A percentile compares a stretch with the other conserved stretches of the same genome.
phyloP scores from a whole-genome alignment of 37 sponge, comb jelly and placozoan species.

The Tethya wilhelma region DNA sequence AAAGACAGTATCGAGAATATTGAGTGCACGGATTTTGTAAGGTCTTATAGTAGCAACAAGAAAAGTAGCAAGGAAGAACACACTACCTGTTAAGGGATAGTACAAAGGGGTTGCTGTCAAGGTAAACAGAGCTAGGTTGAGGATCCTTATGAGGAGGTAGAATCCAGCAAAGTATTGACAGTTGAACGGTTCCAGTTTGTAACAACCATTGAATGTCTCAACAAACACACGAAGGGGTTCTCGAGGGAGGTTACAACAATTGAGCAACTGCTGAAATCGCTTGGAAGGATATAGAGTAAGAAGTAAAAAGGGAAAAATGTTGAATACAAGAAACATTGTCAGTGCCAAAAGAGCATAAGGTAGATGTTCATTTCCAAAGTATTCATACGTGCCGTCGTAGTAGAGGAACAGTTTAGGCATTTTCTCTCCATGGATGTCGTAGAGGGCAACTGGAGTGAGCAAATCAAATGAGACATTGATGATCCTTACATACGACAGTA shows the following conservation, averaged over 20 bases:
- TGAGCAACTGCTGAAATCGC: conserved; percentile 2
- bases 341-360: conserved; percentile 20
- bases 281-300: conserved; percentile 17
- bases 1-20: conserved; percentile 1
- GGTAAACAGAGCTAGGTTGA: background rate
- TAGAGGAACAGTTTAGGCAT: background rate
- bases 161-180: conserved; percentile 63
- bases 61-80: background rate
- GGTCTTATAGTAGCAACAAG: background rate
- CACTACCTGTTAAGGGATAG: background rate
- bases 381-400: background rate
- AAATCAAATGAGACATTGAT: conserved; percentile 8
- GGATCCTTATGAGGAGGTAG: background rate
- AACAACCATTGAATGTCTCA: conserved; percentile 64
- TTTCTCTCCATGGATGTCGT: background rate
- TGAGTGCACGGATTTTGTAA: background rate
- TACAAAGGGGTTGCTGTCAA: background rate
- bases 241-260: background rate
- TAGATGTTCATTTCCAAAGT: background rate
- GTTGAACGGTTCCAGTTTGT: conserved; percentile 26
- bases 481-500: conserved; percentile 14
- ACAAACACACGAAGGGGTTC: conserved; percentile 26
- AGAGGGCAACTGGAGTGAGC: background rate
- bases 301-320: conserved; percentile 41
- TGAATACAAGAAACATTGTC: conserved; percentile 10